A percentile compares a stretch with the other conserved stretches of the same genome.
phyloP scores from a whole-genome alignment of 2,888 invertebrate genomes.

The Prenolepis imparis region DNA sequence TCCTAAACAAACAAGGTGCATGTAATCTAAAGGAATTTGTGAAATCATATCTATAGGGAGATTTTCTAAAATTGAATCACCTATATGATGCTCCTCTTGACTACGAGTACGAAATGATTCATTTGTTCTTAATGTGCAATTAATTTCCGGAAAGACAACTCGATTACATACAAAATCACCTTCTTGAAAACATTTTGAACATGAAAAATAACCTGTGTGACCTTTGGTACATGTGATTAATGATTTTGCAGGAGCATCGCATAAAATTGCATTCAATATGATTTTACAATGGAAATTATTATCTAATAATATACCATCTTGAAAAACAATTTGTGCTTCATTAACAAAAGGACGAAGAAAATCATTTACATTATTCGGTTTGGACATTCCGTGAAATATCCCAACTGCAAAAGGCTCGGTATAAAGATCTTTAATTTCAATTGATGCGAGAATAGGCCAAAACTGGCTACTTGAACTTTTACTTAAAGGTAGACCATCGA shows the following conservation, averaged over 20 bases:
- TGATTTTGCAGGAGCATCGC: slow-evolving; percentile 1
- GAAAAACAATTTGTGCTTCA: not conserved
- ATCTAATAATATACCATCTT: not conserved
- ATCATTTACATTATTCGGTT: slow-evolving; percentile 2
- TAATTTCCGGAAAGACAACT: not conserved
- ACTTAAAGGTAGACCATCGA: not conserved
- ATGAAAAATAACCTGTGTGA: slow-evolving; percentile 4
- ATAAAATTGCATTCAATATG: not conserved
- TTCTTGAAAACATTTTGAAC: slow-evolving; percentile 10
- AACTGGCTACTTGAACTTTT: slow-evolving; percentile 1
- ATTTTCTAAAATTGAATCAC: slow-evolving; percentile 18
- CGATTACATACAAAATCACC: slow-evolving; percentile 1
- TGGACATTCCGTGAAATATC: not conserved
- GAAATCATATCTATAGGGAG: slow-evolving; percentile 11
- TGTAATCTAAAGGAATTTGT: slow-evolving; percentile 5
- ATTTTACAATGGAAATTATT: slow-evolving; percentile 15
- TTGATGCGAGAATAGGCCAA: slow-evolving; percentile 24
- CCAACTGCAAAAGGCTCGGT: not conserved
- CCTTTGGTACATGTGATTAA: not conserved
- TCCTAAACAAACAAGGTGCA: slow-evolving; percentile 1
- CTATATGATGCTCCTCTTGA: slow-evolving; percentile 8
- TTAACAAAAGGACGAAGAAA: slow-evolving; percentile 9
- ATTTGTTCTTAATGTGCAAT: not conserved
- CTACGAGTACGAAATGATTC: not conserved
- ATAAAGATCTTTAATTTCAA: not conserved